Evolutionary conservation across 2,797 vertebrate species (phyloP).

Genomic region (Halcyon chelicuti): DNA sequence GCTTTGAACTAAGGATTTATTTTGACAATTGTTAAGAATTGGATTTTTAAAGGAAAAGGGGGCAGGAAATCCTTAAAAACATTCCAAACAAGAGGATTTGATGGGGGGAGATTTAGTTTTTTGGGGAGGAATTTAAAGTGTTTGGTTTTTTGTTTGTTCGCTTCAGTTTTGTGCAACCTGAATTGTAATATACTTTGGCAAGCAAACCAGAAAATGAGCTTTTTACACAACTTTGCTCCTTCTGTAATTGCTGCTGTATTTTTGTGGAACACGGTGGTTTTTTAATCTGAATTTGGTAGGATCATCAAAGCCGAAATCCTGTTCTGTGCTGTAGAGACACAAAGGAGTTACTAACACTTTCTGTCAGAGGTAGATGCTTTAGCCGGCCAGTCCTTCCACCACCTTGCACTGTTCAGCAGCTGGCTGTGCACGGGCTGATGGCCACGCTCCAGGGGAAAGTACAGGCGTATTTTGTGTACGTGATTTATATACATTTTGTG

Average conservation of each 20-base stretch:
- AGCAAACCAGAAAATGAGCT: slow-evolving; percentile 40
- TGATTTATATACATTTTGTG: not conserved
- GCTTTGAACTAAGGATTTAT: not conserved
- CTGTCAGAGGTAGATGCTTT: not conserved
- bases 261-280: slow-evolving; percentile 15
- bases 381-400: not conserved
- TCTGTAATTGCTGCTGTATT: slow-evolving; percentile 49
- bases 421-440: accelerated
- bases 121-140: not conserved
- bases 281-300: slow-evolving; percentile 20
- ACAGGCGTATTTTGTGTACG: accelerated
- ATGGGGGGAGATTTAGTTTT: not conserved
- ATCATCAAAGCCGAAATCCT: not conserved
- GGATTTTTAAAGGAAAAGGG: not conserved
- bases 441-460: accelerated
- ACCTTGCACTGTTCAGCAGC: not conserved
- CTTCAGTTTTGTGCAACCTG: slow-evolving; percentile 25
- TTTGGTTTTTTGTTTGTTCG: not conserved
- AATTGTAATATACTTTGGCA: slow-evolving; percentile 4
- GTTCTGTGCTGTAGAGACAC: not conserved
- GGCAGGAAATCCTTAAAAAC: not conserved
- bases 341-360: slow-evolving; percentile 40
- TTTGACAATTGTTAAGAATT: not conserved
- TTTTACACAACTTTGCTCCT: slow-evolving; percentile 30
- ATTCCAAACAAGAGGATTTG: not conserved